Percentiles rank a stretch among this genome's conserved stretches.
Evolutionary conservation across 2,113 vertebrate genomes (phyloP).

Genomic region (Crotophaga sulcirostris): DNA sequence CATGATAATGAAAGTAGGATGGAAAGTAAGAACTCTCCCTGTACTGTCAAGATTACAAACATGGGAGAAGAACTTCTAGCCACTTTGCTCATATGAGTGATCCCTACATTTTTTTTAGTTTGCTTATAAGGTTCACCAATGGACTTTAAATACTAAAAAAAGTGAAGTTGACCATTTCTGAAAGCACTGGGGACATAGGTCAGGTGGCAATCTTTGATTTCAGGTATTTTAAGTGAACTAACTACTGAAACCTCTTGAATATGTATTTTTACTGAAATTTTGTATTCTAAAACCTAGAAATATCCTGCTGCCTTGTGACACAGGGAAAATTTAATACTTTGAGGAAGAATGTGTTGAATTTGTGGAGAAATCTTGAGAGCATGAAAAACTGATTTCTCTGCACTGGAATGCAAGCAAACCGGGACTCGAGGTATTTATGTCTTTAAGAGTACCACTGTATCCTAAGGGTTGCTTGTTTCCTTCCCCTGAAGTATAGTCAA

Average conservation of each 20-base stretch:
- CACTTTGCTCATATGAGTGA: not conserved
- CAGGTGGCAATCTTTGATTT: not conserved
- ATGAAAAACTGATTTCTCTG: not conserved
- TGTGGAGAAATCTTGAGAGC: not conserved
- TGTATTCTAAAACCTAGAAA: not conserved
- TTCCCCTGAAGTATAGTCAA: not conserved
- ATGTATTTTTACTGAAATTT: not conserved
- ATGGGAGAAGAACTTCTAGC: not conserved
- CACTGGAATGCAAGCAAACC: not conserved
- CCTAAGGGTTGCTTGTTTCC: not conserved
- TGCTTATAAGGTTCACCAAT: not conserved
- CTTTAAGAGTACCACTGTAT: not conserved
- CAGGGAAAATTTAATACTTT: not conserved
- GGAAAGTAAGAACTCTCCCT: not conserved
- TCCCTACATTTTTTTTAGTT: not conserved
- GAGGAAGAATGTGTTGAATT: not conserved
- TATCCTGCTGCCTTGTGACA: fast-evolving
- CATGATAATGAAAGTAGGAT: not conserved
- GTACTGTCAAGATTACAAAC: not conserved
- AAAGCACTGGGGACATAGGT: not conserved
- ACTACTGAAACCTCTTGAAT: not conserved
- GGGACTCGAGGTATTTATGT: not conserved
- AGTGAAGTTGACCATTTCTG: not conserved
- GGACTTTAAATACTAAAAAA: not conserved
- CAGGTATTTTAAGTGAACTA: not conserved